Evolutionary conservation across 23 tunicate species (phyloP).

Genomic region (Diplosoma virens): DNA sequence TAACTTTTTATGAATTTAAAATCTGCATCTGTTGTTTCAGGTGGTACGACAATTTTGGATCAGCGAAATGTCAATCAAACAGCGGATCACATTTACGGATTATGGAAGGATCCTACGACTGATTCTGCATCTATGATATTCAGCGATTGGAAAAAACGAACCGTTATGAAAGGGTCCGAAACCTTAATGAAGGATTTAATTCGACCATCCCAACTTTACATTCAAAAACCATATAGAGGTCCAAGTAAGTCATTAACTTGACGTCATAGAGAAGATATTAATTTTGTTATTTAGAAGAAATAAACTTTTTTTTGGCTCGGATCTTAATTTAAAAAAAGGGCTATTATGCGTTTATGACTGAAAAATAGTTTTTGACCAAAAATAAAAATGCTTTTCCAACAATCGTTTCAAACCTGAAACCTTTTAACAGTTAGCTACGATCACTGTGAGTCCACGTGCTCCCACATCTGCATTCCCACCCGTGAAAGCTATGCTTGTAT

Average conservation of each 20-base stretch:
- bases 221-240: slow-evolving; percentile 25
- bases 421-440: neutral
- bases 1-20: neutral
- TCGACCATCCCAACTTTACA: slow-evolving; percentile 79
- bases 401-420: too few relatives aligned
- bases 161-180: slow-evolving; percentile 36
- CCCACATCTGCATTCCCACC: slow-evolving; percentile 81
- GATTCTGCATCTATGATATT: slow-evolving; percentile 12
- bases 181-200: slow-evolving; percentile 42
- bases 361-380: too few relatives aligned
- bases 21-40: slow-evolving; percentile 20
- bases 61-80: slow-evolving; percentile 31
- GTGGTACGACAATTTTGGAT: slow-evolving; percentile 45
- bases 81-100: slow-evolving; percentile 62
- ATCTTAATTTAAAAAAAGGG: too few relatives aligned
- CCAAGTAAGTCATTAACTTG: slow-evolving; percentile 58
- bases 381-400: too few relatives aligned
- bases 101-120: slow-evolving; percentile 37
- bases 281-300: too few relatives aligned
- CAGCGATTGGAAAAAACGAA: slow-evolving; percentile 63
- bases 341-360: too few relatives aligned
- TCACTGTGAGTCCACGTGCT: slow-evolving; percentile 25
- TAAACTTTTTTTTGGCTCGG: too few relatives aligned
- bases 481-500: slow-evolving; percentile 34
- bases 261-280: too few relatives aligned